Conservation (phyloP, 1,140 invertebrate species). For the Drosophila fuyamai region DNA sequence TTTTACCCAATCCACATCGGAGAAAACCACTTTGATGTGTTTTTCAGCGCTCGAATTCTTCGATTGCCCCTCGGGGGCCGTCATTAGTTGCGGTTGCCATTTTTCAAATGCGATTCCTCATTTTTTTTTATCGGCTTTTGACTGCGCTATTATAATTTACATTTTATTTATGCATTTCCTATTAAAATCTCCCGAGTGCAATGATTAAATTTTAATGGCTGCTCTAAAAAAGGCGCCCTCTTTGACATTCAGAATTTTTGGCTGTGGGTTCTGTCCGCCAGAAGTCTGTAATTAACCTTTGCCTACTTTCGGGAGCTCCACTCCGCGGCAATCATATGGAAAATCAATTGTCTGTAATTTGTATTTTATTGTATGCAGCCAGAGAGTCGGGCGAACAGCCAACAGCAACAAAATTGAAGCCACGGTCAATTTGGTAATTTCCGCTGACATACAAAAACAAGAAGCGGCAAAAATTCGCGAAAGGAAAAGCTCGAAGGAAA, state of each 20-base stretch:
- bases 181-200: constrained; percentile 31
- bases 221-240: constrained; percentile 40
- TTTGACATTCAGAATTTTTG: constrained; percentile 59
- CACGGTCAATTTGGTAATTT: constrained; percentile 81
- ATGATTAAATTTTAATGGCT: constrained; percentile 43
- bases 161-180: constrained; percentile 42
- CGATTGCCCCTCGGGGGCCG: constrained; percentile 24
- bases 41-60: constrained; percentile 29
- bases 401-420: constrained; percentile 65
- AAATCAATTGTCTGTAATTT: constrained; percentile 84
- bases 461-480: constrained; percentile 11
- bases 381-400: constrained; percentile 2
- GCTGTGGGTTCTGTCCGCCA: not conserved
- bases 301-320: constrained; percentile 51
- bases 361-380: constrained; percentile 71
- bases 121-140: constrained; percentile 31
- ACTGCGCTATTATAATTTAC: constrained; percentile 49
- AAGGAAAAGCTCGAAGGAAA: not conserved
- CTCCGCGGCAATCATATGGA: constrained; percentile 66
- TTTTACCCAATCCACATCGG: constrained; percentile 10
- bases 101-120: constrained; percentile 50
- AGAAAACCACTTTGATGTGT: constrained; percentile 37
- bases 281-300: constrained; percentile 66
- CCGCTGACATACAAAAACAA: constrained; percentile 68
- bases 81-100: constrained; percentile 61